Evolutionary conservation across 2,888 invertebrate species (phyloP).

Genomic region (Polydesmus complanatus): DNA sequence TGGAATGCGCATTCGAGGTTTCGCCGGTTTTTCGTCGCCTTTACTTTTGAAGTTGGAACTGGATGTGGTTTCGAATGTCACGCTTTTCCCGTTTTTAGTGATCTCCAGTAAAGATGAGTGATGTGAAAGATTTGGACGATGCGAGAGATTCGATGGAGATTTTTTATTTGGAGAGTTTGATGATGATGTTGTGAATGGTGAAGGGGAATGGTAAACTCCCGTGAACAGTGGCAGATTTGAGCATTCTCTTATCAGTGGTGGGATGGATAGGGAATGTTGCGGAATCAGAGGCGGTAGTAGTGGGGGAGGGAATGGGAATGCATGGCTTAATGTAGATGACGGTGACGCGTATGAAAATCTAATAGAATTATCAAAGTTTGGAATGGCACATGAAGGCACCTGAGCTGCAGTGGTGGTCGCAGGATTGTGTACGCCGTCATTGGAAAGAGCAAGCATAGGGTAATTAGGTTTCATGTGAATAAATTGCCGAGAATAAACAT

Average conservation of each 20-base stretch:
- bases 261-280: not conserved
- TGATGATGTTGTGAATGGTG: not conserved
- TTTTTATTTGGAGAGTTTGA: not conserved
- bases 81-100: not conserved
- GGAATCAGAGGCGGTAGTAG: not conserved
- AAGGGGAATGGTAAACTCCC: not conserved
- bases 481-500: conserved; percentile 5
- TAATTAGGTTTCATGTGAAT: conserved; percentile 4
- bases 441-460: not conserved
- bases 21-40: conserved; percentile 48
- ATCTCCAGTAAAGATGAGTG: not conserved
- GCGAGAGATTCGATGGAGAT: not conserved
- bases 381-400: not conserved
- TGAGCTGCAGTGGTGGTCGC: not conserved
- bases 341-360: not conserved
- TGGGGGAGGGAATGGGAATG: not conserved
- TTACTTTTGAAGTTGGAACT: not conserved
- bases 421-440: not conserved
- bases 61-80: no score
- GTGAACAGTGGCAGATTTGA: not conserved
- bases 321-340: not conserved
- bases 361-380: not conserved
- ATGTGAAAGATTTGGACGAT: not conserved
- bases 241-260: not conserved
- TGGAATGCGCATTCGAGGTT: conserved; percentile 45